phyloP scores from a whole-genome alignment of 2,888 invertebrate species.

The Andrena bicolor region DNA sequence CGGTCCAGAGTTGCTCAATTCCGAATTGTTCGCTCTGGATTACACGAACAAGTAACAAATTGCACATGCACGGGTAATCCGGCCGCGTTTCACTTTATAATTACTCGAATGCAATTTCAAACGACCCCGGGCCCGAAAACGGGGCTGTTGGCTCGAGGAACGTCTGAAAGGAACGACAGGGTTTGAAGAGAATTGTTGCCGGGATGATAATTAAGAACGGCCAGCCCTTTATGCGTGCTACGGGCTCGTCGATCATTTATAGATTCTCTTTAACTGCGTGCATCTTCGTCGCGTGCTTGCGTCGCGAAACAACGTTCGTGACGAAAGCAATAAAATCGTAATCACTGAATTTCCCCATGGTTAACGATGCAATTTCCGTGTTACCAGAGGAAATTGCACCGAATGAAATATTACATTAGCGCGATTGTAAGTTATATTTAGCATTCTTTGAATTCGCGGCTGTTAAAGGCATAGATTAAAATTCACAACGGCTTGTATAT shows the following conservation, averaged over 20 bases:
- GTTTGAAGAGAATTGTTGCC: conserved; percentile 5
- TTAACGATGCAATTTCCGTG: conserved; percentile 4
- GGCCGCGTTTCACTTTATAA: conserved; percentile 37
- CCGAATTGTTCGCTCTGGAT: conserved; percentile 40
- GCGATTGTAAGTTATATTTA: background rate
- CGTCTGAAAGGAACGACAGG: background rate
- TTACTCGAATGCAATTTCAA: conserved; percentile 30
- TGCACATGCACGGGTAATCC: conserved; percentile 28
- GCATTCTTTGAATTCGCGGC: background rate
- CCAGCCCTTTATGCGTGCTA: background rate
- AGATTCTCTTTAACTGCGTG: conserved; percentile 21
- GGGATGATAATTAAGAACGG: conserved; percentile 31
- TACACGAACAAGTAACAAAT: conserved; percentile 42
- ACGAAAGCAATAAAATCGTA: conserved; percentile 16
- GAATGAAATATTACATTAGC: background rate
- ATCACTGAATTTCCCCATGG: background rate
- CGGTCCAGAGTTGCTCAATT: conserved; percentile 25
- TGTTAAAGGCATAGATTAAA: background rate
- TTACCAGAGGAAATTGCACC: background rate
- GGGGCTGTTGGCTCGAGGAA: background rate
- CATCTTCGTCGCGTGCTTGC: background rate
- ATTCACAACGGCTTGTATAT: background rate
- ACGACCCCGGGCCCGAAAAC: conserved; percentile 8
- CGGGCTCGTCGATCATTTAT: conserved; percentile 1
- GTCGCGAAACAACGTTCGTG: conserved; percentile 6